A percentile compares a stretch with the other conserved stretches of the same genome.
Conservation (phyloP, 2,797 vertebrate genomes). For the Falco rusticolus region DNA sequence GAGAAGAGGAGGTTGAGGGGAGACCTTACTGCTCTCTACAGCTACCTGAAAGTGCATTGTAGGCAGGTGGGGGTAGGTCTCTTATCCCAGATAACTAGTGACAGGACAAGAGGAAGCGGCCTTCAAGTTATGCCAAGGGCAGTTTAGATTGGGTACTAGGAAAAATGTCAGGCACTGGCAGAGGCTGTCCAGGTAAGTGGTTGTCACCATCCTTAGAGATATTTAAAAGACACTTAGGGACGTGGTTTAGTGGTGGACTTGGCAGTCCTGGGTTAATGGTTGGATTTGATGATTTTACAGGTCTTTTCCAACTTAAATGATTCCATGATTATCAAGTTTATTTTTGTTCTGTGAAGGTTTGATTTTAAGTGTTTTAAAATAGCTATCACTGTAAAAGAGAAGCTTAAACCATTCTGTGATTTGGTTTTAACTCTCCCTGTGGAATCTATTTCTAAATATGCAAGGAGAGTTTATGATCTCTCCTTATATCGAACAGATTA, state of each 20-base stretch:
- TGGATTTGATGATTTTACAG: too few relatives aligned
- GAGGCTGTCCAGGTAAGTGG: not conserved
- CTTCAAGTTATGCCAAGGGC: not conserved
- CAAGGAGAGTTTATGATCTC: slow-evolving; percentile 72
- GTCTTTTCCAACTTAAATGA: too few relatives aligned
- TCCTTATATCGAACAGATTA: slow-evolving; percentile 77
- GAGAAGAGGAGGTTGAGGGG: not conserved
- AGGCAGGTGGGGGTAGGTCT: fast-evolving
- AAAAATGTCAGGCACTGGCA: not conserved
- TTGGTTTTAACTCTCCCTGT: slow-evolving; percentile 64
- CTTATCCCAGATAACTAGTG: not conserved
- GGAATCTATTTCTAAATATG: slow-evolving; percentile 65
- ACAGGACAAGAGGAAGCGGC: not conserved
- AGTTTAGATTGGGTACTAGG: not conserved
- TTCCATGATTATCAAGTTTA: too few relatives aligned
- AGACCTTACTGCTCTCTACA: not conserved
- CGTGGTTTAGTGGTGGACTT: too few relatives aligned
- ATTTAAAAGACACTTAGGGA: not conserved
- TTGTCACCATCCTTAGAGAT: not conserved
- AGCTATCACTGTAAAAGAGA: slow-evolving; percentile 27
- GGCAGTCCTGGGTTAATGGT: too few relatives aligned
- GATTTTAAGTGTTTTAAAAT: slow-evolving; percentile 26
- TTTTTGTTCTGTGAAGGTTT: slow-evolving; percentile 18
- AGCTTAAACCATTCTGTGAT: slow-evolving; percentile 56
- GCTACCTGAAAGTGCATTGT: not conserved